Evolutionary conservation across 2,113 vertebrate genomes (phyloP).

Genomic region (Seriola rivoliana): DNA sequence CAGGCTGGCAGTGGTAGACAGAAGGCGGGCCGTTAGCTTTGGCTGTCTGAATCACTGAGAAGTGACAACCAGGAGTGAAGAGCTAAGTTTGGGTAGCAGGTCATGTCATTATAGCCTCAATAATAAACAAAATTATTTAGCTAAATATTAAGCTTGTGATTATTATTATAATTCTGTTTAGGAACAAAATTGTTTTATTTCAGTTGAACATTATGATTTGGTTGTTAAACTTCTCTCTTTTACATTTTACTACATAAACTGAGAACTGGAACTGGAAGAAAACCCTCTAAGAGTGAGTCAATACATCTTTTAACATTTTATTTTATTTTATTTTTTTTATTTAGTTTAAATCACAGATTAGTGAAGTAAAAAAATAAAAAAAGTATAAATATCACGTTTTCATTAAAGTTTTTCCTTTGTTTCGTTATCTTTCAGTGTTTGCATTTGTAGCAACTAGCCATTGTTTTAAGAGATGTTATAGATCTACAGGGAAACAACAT

Average conservation of each 20-base stretch:
- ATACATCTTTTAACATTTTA: too few relatives aligned
- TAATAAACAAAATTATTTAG: background rate
- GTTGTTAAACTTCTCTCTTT: background rate
- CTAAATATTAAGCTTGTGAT: background rate
- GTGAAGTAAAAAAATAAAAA: too few relatives aligned
- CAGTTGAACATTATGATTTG: too few relatives aligned
- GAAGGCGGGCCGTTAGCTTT: background rate
- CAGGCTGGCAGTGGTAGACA: constrained; percentile 36
- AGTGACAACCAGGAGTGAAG: constrained; percentile 24
- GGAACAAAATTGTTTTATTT: background rate
- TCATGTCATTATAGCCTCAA: background rate
- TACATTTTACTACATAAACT: too few relatives aligned
- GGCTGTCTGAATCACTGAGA: constrained; percentile 29
- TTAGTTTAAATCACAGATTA: too few relatives aligned
- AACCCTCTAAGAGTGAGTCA: too few relatives aligned
- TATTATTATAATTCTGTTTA: background rate
- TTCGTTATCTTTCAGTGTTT: background rate
- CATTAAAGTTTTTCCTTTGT: background rate
- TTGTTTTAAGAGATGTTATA: background rate
- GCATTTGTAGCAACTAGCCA: background rate
- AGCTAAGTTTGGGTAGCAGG: background rate
- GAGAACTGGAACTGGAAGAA: too few relatives aligned
- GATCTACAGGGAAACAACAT: background rate
- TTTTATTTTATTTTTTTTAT: too few relatives aligned
- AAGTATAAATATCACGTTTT: too few relatives aligned